A percentile compares a stretch with the other conserved stretches of the same genome.
These are phyloP conservation scores for Platyscapa corneri DNA, from an alignment of 1,140 invertebrate species.

Conservation along the genomic window DNA sequence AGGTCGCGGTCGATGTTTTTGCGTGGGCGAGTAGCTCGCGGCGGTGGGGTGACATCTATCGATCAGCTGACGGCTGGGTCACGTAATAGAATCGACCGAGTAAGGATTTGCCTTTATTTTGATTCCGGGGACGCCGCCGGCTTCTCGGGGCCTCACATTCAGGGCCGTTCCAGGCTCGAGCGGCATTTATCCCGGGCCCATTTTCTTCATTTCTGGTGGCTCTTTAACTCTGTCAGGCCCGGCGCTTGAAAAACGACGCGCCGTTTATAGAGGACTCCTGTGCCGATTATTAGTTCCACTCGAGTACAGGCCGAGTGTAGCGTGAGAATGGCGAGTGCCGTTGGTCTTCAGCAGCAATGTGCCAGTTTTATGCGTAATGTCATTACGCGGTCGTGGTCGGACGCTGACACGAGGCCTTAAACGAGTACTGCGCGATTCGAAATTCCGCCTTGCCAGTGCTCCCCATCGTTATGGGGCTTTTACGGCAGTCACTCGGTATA, in stretches of 20 bases:
- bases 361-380: neutral
- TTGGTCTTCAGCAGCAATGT: too few species aligned
- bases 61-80: constrained; percentile 69
- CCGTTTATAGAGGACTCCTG: neutral
- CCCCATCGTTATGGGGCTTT: too few species aligned
- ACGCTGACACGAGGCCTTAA: too few species aligned
- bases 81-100: constrained; percentile 57
- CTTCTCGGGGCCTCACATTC: neutral
- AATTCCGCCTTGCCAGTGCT: neutral
- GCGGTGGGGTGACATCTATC: constrained; percentile 64
- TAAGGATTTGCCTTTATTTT: constrained; percentile 53
- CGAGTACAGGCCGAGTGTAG: neutral
- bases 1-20: constrained; percentile 60
- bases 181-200: neutral
- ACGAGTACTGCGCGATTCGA: too few species aligned
- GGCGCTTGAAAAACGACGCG: neutral
- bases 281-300: neutral
- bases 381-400: neutral
- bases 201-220: too few species aligned
- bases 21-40: constrained; percentile 55
- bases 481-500: neutral
- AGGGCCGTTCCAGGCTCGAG: neutral
- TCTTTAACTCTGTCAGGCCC: too few species aligned
- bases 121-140: constrained; percentile 31
- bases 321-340: constrained; percentile 1